Base-by-base conservation (phyloP, 2,888 invertebrate genomes). In the Limenitis arthemis region DNA sequence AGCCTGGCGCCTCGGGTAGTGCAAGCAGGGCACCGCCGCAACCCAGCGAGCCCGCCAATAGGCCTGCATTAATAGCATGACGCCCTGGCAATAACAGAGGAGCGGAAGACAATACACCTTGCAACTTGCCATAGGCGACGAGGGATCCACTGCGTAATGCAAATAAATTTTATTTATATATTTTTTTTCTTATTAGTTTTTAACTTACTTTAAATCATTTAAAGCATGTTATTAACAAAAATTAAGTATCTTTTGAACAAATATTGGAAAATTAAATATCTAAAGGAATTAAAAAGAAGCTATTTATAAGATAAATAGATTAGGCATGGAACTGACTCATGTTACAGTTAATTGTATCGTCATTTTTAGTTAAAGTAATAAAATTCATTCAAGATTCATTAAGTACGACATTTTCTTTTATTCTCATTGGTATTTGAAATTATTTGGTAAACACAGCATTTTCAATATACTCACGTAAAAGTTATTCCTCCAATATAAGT, bases 401-500 rank as follows among this genome's bases (percentile, higher is more conserved):
- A 20, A 20, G 4, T 20, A 4, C 20, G 4, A 20, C 1, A 20
- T 20, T 20, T 20, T 20, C 20, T 20, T 20, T 20, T 20, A 20
- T 20, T 20, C 20, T 20, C 20, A 20, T 20, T 4, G 20, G 20
- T 20, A 4, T 20, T 20, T 20, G 20, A 20, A 20, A 4, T 20
- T 20, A 20, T 20, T 20, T 20, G 20, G 20, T 9, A 9, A 11
- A 11, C 6, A 4, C 9, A 37, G n/a, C n/a, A 37, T 37, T 11
- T 2, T 6, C 6, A 30, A 20, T 5, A 20, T 31, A 61, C 76
- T 77, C 73, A 91, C 90, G 93, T 94, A 83, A 95, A 95, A 5
- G 96, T 96, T 47, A 96, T 93, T 42, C 95, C 96, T 55, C 96
- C 96, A 68, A 96, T 96, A 79, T 92, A 95, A 0, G 95, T 95